A percentile compares a stretch with the other conserved stretches of the same genome.
Evolutionary conservation across 2,888 invertebrate species (phyloP).

Genomic region (Acrocera orbiculus): DNA sequence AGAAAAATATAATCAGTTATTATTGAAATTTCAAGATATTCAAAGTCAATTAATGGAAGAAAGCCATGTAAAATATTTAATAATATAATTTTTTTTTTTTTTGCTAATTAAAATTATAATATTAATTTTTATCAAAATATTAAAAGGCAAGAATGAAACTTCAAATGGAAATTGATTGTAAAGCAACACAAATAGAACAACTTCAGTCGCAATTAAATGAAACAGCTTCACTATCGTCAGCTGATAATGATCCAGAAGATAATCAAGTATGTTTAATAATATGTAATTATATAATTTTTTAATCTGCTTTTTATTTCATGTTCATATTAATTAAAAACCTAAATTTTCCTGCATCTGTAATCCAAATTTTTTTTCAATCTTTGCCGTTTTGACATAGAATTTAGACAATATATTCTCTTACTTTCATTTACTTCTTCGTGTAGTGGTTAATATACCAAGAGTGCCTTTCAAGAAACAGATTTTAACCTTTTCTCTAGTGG

Average conservation of each 20-base stretch:
- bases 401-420: too few species aligned
- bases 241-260: constrained; percentile 69
- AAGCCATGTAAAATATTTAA: constrained; percentile 36
- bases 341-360: too few species aligned
- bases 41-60: constrained; percentile 73
- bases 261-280: constrained; percentile 27
- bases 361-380: too few species aligned
- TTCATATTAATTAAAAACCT: too few species aligned
- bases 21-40: constrained; percentile 67
- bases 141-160: constrained; percentile 43
- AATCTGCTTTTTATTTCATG: not conserved
- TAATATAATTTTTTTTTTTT: not conserved
- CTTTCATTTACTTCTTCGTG: too few species aligned
- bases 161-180: constrained; percentile 93
- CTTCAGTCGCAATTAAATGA: constrained; percentile 75
- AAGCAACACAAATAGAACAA: constrained; percentile 91
- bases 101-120: not conserved
- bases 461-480: too few species aligned
- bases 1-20: constrained; percentile 81
- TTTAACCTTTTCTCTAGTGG: too few species aligned
- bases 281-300: not conserved
- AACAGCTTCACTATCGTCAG: constrained; percentile 79
- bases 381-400: too few species aligned
- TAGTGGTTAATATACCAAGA: too few species aligned
- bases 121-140: not conserved